Percentiles rank a stretch among this genome's conserved stretches.
phyloP scores from a whole-genome alignment of 2,888 invertebrate genomes.

The Drymonia ruficornis region DNA sequence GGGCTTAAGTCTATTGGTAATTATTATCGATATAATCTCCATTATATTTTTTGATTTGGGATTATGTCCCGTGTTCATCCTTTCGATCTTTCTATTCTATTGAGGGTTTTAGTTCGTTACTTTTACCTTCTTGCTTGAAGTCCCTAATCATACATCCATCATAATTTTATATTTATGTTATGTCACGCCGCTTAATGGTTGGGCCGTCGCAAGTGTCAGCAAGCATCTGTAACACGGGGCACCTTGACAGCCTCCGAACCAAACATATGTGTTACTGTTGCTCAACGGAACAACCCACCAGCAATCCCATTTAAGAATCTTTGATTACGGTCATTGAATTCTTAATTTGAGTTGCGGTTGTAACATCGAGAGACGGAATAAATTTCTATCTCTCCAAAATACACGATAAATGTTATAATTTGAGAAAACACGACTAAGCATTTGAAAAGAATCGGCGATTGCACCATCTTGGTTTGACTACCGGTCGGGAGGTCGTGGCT shows the following conservation, averaged over 20 bases:
- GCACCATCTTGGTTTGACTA: not conserved
- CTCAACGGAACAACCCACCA: not conserved
- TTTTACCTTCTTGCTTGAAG: not conserved
- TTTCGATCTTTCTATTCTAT: no score
- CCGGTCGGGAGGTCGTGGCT: not conserved
- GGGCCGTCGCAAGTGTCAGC: not conserved
- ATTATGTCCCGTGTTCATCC: no score
- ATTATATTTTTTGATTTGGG: no score
- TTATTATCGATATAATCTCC: no score
- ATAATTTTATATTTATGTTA: not conserved
- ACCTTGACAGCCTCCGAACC: not conserved
- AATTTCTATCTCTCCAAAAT: conserved; percentile 3
- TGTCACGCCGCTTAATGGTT: not conserved
- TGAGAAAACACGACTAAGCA: not conserved
- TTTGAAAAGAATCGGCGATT: not conserved
- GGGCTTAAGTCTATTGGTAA: no score
- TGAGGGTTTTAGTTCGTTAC: not conserved
- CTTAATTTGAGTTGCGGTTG: not conserved
- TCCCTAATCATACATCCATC: not conserved
- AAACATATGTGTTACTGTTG: not conserved
- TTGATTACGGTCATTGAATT: not conserved
- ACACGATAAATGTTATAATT: not conserved
- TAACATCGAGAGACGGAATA: not conserved
- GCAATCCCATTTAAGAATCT: not conserved
- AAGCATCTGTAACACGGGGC: not conserved